Conservation (phyloP, 2,797 vertebrate genomes). For the Manis javanica region DNA sequence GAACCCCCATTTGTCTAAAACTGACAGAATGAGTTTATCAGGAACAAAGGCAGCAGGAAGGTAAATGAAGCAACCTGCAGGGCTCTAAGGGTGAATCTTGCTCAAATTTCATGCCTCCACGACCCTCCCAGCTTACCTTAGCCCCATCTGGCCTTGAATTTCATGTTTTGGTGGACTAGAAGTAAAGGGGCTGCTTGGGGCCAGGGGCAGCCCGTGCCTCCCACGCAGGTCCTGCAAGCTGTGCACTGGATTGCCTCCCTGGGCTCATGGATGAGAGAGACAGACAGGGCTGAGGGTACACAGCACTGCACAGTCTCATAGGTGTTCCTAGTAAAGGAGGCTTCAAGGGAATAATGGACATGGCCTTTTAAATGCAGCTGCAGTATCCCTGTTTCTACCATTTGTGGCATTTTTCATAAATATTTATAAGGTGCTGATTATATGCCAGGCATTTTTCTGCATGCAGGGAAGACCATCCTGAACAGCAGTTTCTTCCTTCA, state of each 20-base stretch:
- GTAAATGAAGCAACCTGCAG: rapidly evolving
- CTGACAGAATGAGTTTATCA: neutral
- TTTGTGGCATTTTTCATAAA: neutral
- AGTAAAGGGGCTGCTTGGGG: neutral
- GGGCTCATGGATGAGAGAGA: neutral
- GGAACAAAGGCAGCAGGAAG: neutral
- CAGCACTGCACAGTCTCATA: too few species aligned
- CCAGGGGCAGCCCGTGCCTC: rapidly evolving
- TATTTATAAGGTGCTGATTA: neutral
- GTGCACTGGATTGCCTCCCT: neutral
- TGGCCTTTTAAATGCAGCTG: neutral
- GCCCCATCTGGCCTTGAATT: neutral
- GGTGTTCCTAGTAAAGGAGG: neutral
- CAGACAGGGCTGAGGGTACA: too few species aligned
- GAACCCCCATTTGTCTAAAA: neutral
- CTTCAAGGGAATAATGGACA: neutral
- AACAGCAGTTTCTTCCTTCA: neutral
- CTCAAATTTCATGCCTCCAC: neutral
- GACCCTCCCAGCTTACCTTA: neutral
- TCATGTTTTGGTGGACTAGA: neutral
- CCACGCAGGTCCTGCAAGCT: neutral
- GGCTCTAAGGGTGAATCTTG: rapidly evolving
- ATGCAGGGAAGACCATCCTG: neutral
- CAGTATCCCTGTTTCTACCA: neutral
- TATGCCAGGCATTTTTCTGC: neutral